Evolutionary conservation across 2,888 invertebrate species (phyloP), one percentile per base, ranked within the genome.

Genomic region (Agrochola litura): DNA sequence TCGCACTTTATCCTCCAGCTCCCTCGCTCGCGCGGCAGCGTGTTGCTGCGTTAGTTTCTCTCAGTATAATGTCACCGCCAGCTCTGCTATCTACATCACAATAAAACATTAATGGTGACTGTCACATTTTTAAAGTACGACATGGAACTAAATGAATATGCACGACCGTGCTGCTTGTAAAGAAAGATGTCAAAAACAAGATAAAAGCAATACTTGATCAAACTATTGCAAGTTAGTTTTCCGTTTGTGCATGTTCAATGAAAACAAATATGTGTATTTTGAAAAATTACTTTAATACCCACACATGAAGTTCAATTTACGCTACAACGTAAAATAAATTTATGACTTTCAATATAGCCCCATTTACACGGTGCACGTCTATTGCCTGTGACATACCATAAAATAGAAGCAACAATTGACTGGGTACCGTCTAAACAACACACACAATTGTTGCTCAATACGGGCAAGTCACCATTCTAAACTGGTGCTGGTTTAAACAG

Each of bases 1-100:
- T 79, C 98, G 97, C 80, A 99, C 97, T 92, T 99, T 98, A 25
- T 94, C 95, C 92, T 98, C 98, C 43, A 99, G 94, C 76, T 98
- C 98, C 83, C 97, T 97, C 0, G 97, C 97, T 73, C 97, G 97
- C 72, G 95, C 95, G 0, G 95, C 93, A 6, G 96, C 96, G 41
- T 95, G 97, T 56, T 93, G 93, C 87, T 97, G 97, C n/a, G 92
- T 93, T 69, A n/a, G n/a, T 71, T 97, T 96, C 58, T 95, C 94
- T 19, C 95, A 92, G 37, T 19, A 22, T 30, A 54, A 54, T 22
- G 22, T 54, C 54, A 22, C 54, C 22, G 54, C 54, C 54, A 30
- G 30, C 30, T 30, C 30, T 30, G 30, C 30, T 30, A 30, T 30
- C 30, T 30, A 30, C 30, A 30, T 30, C 30, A 30, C 30, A 30